Evolutionary conservation across 2,113 vertebrate genomes (phyloP).

Genomic region (Bostrychus sinensis): DNA sequence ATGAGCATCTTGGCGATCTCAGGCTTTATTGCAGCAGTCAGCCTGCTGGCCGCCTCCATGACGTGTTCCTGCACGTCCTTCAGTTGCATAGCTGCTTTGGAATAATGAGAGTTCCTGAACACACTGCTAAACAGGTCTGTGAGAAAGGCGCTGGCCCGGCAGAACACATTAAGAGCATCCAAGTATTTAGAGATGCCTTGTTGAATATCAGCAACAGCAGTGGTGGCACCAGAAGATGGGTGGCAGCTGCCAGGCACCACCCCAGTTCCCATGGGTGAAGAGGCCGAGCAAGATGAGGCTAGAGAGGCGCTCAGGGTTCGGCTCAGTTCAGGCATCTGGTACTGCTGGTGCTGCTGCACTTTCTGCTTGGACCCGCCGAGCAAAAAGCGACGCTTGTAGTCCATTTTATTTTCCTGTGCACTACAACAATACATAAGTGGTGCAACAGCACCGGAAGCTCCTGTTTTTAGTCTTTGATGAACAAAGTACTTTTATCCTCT

Average conservation of each 20-base stretch:
- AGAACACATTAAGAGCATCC: constrained; percentile 97
- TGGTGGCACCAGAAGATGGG: constrained; percentile 81
- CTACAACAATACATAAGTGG: constrained; percentile 99
- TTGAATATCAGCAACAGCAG: constrained; percentile 97
- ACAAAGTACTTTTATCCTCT: constrained; percentile 35
- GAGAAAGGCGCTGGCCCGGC: constrained; percentile 96
- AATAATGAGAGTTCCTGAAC: constrained; percentile 97
- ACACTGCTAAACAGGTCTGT: constrained; percentile 98
- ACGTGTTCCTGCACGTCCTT: constrained; percentile 99
- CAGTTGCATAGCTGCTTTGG: constrained; percentile 98
- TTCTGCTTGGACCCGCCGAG: constrained; percentile 99
- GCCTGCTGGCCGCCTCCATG: constrained; percentile 95
- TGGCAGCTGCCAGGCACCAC: constrained; percentile 76
- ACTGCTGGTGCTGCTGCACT: constrained; percentile 98
- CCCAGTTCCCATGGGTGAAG: constrained; percentile 80
- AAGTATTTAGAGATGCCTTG: constrained; percentile 99
- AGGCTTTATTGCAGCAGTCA: constrained; percentile 98
- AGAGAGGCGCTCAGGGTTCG: constrained; percentile 91
- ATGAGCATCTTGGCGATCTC: constrained; percentile 99
- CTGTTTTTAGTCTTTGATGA: constrained; percentile 37
- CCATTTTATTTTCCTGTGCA: constrained; percentile 98
- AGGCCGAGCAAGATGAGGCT: constrained; percentile 81
- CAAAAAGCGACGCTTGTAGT: constrained; percentile 99
- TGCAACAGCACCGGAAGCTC: constrained; percentile 65
- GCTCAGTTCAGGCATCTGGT: constrained; percentile 94